phyloP scores from a whole-genome alignment of 2,797 vertebrate genomes.

The Delichon dasypus region DNA sequence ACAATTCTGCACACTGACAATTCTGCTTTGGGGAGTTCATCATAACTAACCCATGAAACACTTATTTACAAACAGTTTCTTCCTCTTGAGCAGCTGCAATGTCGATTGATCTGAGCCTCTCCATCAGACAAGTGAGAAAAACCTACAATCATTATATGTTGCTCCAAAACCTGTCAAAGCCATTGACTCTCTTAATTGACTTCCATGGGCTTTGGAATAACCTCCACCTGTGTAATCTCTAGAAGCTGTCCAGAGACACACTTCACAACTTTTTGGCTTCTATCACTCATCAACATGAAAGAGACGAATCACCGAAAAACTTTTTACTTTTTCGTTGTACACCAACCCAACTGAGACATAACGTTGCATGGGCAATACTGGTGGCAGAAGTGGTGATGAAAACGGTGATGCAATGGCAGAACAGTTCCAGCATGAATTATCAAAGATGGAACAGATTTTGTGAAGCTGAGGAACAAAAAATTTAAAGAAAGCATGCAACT shows the following conservation, averaged over 20 bases:
- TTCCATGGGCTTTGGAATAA: neutral
- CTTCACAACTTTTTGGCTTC: neutral
- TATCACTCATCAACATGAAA: neutral
- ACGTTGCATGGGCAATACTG: neutral
- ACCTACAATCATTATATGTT: neutral
- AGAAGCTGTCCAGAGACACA: neutral
- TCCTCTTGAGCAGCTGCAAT: neutral
- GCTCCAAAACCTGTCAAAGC: neutral
- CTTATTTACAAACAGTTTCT: conserved; percentile 23
- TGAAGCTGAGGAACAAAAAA: neutral
- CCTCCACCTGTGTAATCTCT: neutral
- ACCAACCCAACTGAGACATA: rapidly evolving
- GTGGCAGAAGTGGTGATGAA: neutral
- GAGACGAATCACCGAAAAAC: neutral
- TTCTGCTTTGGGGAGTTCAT: neutral
- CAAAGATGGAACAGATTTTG: neutral
- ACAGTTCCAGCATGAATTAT: neutral
- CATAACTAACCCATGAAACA: neutral
- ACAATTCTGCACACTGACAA: neutral
- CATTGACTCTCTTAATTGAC: neutral
- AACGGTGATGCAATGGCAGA: neutral
- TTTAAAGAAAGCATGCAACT: neutral
- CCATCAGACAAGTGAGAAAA: neutral
- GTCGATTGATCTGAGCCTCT: conserved; percentile 14
- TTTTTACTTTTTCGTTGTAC: neutral